These are phyloP conservation scores for Nasua narica DNA, from an alignment of 2,797 vertebrate species.

Conservation along the genomic window DNA sequence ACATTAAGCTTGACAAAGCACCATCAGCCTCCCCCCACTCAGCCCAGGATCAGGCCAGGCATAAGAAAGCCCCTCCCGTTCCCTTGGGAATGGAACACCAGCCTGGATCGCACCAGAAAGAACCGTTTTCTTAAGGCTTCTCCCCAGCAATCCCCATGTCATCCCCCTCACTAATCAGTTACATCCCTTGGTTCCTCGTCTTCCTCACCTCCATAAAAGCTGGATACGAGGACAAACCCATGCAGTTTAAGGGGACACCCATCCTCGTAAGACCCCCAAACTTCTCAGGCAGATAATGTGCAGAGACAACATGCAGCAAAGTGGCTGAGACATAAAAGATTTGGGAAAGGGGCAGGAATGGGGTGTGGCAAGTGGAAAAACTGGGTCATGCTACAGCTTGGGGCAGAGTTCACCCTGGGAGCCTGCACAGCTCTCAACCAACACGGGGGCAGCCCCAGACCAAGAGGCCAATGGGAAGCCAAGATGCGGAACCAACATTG, in stretches of 20 bases:
- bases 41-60: slow-evolving; percentile 37
- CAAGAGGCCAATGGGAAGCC: not conserved
- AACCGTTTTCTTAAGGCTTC: slow-evolving; percentile 40
- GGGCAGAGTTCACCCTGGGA: slow-evolving; percentile 79
- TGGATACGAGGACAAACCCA: not conserved
- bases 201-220: not conserved
- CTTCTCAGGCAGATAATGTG: slow-evolving; percentile 4
- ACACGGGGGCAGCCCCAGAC: not conserved
- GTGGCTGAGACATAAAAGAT: slow-evolving; percentile 12
- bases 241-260: not conserved
- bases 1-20: slow-evolving; percentile 52
- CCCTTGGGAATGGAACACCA: slow-evolving; percentile 54
- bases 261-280: not conserved
- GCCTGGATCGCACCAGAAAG: slow-evolving; percentile 44
- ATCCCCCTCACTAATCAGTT: not conserved
- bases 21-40: slow-evolving; percentile 29
- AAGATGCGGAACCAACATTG: not conserved
- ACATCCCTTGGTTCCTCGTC: not conserved
- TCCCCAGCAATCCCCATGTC: not conserved
- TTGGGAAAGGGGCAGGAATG: slow-evolving; percentile 69
- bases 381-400: slow-evolving; percentile 83
- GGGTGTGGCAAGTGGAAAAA: slow-evolving; percentile 83
- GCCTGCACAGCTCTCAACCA: not conserved
- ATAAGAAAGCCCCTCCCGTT: slow-evolving; percentile 57
- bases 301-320: not conserved